phyloP scores from a whole-genome alignment of 2,888 invertebrate genomes.

The Drosophila subsilvestris region DNA sequence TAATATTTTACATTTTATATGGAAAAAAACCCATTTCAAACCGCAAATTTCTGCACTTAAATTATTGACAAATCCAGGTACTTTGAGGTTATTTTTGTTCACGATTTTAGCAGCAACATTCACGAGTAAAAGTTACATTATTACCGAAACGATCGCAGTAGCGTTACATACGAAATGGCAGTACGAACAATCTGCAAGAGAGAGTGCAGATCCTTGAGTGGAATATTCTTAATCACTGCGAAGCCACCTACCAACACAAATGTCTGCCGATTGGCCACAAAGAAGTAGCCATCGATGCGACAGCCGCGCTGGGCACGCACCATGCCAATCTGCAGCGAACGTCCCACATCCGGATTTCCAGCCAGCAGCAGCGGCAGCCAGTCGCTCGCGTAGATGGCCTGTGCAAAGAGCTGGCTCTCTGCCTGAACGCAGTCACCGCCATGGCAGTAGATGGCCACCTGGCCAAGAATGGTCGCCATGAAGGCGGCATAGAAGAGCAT shows the following conservation, averaged over 20 bases:
- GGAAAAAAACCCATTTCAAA: too few species aligned
- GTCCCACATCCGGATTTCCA: constrained; percentile 4
- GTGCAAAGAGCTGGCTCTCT: constrained; percentile 20
- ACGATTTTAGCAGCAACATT: too few species aligned
- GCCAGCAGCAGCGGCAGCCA: constrained; percentile 24
- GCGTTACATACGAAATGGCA: constrained; percentile 42
- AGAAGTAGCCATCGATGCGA: constrained; percentile 39
- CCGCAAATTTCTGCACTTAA: too few species aligned
- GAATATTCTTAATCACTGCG: not conserved
- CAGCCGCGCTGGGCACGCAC: constrained; percentile 33
- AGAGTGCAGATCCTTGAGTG: not conserved
- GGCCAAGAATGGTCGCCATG: constrained; percentile 17
- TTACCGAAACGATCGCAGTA: too few species aligned
- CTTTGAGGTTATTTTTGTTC: too few species aligned
- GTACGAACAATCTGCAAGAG: constrained; percentile 32
- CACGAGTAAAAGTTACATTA: too few species aligned
- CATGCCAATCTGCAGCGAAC: constrained; percentile 29
- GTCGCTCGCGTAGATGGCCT: constrained; percentile 39
- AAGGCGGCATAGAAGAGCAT: constrained; percentile 35
- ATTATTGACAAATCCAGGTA: too few species aligned
- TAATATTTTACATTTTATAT: too few species aligned
- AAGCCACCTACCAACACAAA: constrained; percentile 34
- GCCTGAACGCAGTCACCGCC: constrained; percentile 33
- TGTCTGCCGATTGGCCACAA: constrained; percentile 46
- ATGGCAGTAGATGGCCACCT: constrained; percentile 49